Conservation (phyloP, 2,113 vertebrate genomes). For the Elaphurus davidianus region DNA sequence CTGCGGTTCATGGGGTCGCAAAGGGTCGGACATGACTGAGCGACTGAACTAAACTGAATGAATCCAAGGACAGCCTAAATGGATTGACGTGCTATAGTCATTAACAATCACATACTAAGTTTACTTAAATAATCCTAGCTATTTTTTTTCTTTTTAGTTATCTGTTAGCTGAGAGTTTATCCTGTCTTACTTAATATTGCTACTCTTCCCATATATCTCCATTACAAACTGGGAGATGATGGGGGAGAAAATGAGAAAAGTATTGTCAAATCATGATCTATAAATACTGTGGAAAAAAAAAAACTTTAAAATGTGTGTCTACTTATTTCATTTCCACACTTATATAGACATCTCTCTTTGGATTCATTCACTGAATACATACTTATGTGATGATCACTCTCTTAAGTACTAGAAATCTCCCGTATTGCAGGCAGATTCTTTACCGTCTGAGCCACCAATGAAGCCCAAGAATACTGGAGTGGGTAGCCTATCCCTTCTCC, state of each 20-base stretch:
- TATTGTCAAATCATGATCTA: not conserved
- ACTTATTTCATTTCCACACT: not conserved
- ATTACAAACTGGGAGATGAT: not conserved
- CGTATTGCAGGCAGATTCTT: not conserved
- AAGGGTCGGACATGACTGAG: no score
- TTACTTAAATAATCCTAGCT: not conserved
- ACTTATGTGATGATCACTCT: not conserved
- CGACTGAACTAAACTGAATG: not conserved
- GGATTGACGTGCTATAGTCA: not conserved
- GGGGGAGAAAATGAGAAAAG: not conserved
- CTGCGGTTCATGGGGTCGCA: no score
- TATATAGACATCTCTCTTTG: not conserved
- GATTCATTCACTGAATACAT: not conserved
- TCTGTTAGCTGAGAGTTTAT: not conserved
- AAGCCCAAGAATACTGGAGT: not conserved
- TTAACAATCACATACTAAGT: not conserved
- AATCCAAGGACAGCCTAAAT: not conserved
- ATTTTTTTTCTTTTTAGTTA: not conserved
- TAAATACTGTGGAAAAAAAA: not conserved
- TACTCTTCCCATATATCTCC: not conserved
- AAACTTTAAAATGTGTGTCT: not conserved
- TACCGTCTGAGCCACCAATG: not conserved
- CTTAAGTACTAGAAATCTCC: not conserved
- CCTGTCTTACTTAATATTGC: not conserved
- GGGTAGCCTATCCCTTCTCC: not conserved